phyloP scores from a whole-genome alignment of 2,113 vertebrate genomes.

The Calypte anna region DNA sequence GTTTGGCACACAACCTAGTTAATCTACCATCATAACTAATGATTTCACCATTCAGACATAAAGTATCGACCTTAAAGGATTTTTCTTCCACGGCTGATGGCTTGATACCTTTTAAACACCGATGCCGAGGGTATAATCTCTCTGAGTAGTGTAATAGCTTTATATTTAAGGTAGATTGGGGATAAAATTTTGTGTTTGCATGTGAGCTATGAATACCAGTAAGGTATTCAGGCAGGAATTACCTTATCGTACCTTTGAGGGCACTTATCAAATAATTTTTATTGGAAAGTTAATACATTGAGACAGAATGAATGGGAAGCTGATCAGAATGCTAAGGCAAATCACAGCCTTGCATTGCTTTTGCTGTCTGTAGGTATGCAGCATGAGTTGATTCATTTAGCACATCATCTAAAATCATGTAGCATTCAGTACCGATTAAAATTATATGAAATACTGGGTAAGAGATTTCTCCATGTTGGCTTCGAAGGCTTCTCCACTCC shows the following conservation, averaged over 20 bases:
- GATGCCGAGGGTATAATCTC: constrained; percentile 44
- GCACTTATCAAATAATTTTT: constrained; percentile 70
- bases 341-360: constrained; percentile 40
- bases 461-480: constrained; percentile 21
- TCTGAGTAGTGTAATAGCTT: constrained; percentile 48
- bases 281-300: constrained; percentile 66
- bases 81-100: constrained; percentile 37
- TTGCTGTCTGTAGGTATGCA: constrained; percentile 25
- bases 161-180: constrained; percentile 57
- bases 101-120: constrained; percentile 46
- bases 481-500: constrained; percentile 47
- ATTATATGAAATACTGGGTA: constrained; percentile 58
- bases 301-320: constrained; percentile 64
- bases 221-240: constrained; percentile 61
- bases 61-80: constrained; percentile 34
- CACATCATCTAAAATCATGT: constrained; percentile 68
- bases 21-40: constrained; percentile 47
- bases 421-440: constrained; percentile 65
- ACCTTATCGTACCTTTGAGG: constrained; percentile 67
- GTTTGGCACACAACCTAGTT: constrained; percentile 24
- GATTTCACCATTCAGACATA: constrained; percentile 30
- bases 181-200: constrained; percentile 62
- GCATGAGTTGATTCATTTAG: constrained; percentile 76
- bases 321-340: constrained; percentile 71
- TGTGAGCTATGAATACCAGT: constrained; percentile 39